Percentiles rank a stretch among this genome's conserved stretches.
Conservation (phyloP, 92 coral and sea anemone genomes). For the Epizoanthus rinbou region DNA sequence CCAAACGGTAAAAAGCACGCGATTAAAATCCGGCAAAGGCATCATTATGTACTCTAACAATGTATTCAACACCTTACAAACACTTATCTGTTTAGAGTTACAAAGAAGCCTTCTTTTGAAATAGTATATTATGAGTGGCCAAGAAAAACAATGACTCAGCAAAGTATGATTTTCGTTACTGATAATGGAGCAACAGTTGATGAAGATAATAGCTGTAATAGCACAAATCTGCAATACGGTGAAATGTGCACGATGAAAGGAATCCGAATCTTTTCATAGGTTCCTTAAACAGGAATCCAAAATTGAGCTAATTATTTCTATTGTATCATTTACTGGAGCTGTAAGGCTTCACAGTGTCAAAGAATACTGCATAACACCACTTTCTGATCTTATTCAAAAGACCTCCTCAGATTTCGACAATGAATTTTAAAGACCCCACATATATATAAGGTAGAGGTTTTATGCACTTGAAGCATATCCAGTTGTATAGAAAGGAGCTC, state of each 20-base stretch:
- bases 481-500: background rate
- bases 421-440: background rate
- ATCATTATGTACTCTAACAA: too few species aligned
- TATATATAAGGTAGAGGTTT: background rate
- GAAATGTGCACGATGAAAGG: background rate
- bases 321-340: constrained; percentile 6
- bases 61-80: too few species aligned
- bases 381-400: background rate
- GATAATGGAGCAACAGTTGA: background rate
- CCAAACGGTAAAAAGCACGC: too few species aligned
- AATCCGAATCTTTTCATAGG: background rate
- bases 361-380: constrained; percentile 5
- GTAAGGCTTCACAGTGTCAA: background rate
- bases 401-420: background rate
- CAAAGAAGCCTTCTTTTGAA: too few species aligned
- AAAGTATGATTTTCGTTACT: too few species aligned
- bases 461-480: background rate
- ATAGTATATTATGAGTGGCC: too few species aligned
- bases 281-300: background rate
- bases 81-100: too few species aligned
- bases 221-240: background rate
- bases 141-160: too few species aligned
- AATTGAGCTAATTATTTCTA: background rate
- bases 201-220: background rate
- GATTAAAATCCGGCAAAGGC: too few species aligned